A percentile compares a stretch with the other conserved stretches of the same genome.
phyloP scores from a whole-genome alignment of 2,888 invertebrate genomes.

The Megamerina dolium region DNA sequence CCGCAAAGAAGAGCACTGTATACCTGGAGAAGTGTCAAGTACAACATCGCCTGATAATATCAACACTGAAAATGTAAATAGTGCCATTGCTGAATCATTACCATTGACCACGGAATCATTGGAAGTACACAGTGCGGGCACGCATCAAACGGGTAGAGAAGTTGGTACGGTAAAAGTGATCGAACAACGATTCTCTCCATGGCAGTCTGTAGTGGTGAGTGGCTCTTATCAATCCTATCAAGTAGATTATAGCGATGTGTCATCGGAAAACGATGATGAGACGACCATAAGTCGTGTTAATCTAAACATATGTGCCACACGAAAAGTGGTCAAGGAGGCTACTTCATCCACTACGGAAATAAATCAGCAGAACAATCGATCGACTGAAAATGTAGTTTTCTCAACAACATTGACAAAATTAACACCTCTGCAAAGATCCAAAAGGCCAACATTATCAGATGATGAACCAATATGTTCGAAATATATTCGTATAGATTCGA shows the following conservation, averaged over 20 bases:
- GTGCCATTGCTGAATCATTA: no score
- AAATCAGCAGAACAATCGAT: constrained; percentile 1
- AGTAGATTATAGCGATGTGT: constrained; percentile 11
- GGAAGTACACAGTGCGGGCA: constrained; percentile 8
- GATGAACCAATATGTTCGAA: constrained; percentile 6
- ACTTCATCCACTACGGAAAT: constrained; percentile 10
- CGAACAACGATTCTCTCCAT: constrained; percentile 2
- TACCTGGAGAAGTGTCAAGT: constrained; percentile 14
- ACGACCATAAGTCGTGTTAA: no score
- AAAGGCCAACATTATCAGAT: not conserved
- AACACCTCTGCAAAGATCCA: not conserved
- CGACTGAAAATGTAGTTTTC: not conserved
- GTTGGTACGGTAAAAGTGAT: constrained; percentile 11
- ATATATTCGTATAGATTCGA: not conserved
- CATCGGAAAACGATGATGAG: constrained; percentile 9
- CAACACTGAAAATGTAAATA: not conserved
- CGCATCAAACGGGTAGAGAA: constrained; percentile 9
- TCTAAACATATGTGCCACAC: no score
- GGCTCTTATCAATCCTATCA: constrained; percentile 3
- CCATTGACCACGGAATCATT: not conserved
- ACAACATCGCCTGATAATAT: constrained; percentile 9
- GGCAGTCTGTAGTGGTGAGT: constrained; percentile 5
- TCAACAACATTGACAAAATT: not conserved
- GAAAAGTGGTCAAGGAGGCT: constrained; percentile 12
- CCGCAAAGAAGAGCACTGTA: constrained; percentile 13